Evolutionary conservation across 1,140 invertebrate genomes (phyloP).

Genomic region (Drosophila simulans): DNA sequence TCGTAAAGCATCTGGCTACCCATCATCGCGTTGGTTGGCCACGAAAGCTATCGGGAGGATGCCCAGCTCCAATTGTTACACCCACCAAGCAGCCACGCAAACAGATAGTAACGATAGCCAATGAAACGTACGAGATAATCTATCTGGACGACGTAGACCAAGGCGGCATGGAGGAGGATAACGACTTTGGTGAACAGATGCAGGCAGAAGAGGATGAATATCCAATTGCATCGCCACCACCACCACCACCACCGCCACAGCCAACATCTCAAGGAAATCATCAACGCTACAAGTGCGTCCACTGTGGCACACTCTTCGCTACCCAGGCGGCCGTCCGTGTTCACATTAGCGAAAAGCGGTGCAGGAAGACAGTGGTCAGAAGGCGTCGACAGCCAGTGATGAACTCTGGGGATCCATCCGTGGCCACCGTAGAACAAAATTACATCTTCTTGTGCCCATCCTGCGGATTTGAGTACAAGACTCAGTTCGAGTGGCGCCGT

Average conservation of each 20-base stretch:
- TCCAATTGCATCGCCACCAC: background rate
- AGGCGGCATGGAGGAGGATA: constrained; percentile 52
- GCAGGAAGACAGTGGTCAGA: constrained; percentile 12
- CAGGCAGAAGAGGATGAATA: constrained; percentile 69
- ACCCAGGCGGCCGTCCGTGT: constrained; percentile 56
- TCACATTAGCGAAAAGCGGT: constrained; percentile 68
- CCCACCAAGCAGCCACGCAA: constrained; percentile 47
- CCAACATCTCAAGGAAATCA: background rate
- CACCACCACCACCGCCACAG: background rate
- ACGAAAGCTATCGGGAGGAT: constrained; percentile 14
- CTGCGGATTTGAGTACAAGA: constrained; percentile 70
- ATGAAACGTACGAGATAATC: constrained; percentile 76
- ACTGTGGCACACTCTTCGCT: constrained; percentile 64
- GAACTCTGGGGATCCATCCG: background rate
- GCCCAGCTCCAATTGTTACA: background rate
- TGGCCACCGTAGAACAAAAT: constrained; percentile 63
- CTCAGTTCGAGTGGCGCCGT: constrained; percentile 79
- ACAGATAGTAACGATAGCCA: constrained; percentile 66
- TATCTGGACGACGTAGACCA: constrained; percentile 69
- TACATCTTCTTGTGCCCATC: constrained; percentile 77
- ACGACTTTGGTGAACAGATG: constrained; percentile 74
- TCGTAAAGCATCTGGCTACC: constrained; percentile 75
- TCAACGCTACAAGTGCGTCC: constrained; percentile 66
- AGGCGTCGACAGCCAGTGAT: background rate
- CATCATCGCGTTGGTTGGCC: constrained; percentile 62